phyloP scores from a whole-genome alignment of 1,140 invertebrate species.

The Pemphigus obesinymphae region DNA sequence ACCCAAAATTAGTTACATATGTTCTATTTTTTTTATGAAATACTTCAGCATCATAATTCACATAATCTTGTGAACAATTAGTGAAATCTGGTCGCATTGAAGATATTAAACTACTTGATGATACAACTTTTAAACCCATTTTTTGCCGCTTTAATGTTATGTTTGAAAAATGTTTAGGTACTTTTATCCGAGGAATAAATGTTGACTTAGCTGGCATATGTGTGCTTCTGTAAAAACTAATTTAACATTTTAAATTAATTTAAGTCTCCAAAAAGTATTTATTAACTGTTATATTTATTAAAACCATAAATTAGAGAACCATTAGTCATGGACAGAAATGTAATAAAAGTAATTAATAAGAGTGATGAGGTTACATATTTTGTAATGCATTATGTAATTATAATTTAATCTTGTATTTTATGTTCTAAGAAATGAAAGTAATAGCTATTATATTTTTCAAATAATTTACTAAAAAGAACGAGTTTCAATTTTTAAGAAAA shows the following conservation, averaged over 20 bases:
- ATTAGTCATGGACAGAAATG: no score
- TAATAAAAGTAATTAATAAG: no score
- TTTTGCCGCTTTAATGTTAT: constrained; percentile 1
- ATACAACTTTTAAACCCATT: background rate
- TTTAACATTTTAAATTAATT: constrained; percentile 47
- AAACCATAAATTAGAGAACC: no score
- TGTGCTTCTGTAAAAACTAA: constrained; percentile 88
- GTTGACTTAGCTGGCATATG: constrained; percentile 86
- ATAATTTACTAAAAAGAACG: no score
- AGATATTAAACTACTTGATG: background rate
- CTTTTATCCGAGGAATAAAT: constrained; percentile 89
- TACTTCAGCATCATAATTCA: background rate
- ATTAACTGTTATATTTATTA: no score
- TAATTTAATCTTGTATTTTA: no score
- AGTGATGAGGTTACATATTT: no score
- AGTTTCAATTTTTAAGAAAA: no score
- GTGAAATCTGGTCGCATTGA: constrained; percentile 1
- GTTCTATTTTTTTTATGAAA: background rate
- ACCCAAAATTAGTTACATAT: background rate
- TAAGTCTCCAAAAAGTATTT: background rate
- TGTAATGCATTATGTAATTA: no score
- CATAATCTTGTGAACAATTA: constrained; percentile 8
- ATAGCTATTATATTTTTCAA: no score
- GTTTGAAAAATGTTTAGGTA: constrained; percentile 58
- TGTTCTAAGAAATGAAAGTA: no score